Evolutionary conservation across 2,888 invertebrate species (phyloP).

Genomic region (Phytoseiulus persimilis): DNA sequence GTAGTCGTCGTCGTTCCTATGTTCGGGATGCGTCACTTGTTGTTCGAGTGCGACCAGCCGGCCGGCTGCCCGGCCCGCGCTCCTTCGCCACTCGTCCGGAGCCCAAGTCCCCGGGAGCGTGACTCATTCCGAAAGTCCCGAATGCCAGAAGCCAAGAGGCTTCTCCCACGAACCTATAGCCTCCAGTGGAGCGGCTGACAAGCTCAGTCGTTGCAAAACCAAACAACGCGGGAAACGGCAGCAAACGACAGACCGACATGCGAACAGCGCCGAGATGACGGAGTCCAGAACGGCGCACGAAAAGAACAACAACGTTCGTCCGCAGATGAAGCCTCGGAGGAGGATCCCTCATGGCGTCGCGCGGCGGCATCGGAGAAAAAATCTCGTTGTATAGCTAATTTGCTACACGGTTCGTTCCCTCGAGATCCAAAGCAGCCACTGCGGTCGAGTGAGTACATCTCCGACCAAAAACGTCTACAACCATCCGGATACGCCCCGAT

Average conservation of each 20-base stretch:
- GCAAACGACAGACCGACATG: background rate
- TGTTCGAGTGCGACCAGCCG: background rate
- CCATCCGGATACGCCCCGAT: background rate
- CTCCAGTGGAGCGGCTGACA: background rate
- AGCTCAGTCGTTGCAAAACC: background rate
- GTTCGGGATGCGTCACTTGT: background rate
- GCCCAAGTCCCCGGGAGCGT: background rate
- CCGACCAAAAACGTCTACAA: background rate
- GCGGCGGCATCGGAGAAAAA: background rate
- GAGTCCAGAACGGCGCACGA: background rate
- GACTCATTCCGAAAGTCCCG: background rate
- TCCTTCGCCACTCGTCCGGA: background rate
- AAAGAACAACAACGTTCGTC: background rate
- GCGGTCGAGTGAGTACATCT: background rate
- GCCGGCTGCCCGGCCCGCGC: too few species aligned
- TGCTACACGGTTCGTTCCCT: background rate
- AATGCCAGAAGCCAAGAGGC: background rate
- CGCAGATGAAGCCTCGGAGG: background rate
- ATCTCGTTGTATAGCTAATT: background rate
- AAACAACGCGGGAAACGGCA: background rate
- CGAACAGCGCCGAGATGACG: background rate
- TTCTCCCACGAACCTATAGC: background rate
- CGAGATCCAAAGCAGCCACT: background rate
- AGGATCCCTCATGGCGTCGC: background rate
- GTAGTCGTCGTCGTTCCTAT: background rate